These are phyloP conservation scores for Lasius platythorax DNA, from an alignment of 2,888 invertebrate species.

Conservation along the genomic window DNA sequence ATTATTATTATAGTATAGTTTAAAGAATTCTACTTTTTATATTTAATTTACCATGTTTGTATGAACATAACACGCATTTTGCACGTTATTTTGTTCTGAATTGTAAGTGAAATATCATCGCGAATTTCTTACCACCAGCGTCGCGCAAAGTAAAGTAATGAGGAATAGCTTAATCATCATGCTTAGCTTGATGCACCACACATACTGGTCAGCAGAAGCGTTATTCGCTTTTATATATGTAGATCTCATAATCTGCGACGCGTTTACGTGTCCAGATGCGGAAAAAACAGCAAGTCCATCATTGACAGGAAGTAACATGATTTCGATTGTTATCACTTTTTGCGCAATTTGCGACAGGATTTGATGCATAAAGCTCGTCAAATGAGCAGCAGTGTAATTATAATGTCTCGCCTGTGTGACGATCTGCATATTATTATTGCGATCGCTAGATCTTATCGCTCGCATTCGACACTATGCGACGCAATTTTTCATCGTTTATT, in stretches of 20 bases:
- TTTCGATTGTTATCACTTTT: conserved; percentile 21
- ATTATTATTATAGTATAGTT: neutral
- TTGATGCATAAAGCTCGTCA: neutral
- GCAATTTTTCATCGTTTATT: neutral
- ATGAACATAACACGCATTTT: neutral
- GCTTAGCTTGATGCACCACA: neutral
- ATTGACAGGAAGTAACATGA: neutral
- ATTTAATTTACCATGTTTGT: neutral
- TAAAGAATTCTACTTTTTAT: neutral
- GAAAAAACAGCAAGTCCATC: neutral
- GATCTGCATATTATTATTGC: neutral
- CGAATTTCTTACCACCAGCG: conserved; percentile 28
- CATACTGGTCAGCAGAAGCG: neutral
- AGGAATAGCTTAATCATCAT: conserved; percentile 33
- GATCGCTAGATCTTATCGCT: neutral
- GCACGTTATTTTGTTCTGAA: neutral
- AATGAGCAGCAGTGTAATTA: conserved; percentile 1
- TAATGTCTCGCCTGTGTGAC: neutral
- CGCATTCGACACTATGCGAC: neutral
- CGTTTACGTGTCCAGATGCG: neutral
- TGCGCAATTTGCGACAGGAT: conserved; percentile 1
- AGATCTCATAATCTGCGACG: neutral
- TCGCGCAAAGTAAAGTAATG: conserved; percentile 24
- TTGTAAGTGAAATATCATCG: conserved; percentile 5
- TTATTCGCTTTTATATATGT: conserved; percentile 26